Percentiles rank a stretch among this genome's conserved stretches.
phyloP scores from a whole-genome alignment of 2,113 vertebrate species.

The Sylvia atricapilla region DNA sequence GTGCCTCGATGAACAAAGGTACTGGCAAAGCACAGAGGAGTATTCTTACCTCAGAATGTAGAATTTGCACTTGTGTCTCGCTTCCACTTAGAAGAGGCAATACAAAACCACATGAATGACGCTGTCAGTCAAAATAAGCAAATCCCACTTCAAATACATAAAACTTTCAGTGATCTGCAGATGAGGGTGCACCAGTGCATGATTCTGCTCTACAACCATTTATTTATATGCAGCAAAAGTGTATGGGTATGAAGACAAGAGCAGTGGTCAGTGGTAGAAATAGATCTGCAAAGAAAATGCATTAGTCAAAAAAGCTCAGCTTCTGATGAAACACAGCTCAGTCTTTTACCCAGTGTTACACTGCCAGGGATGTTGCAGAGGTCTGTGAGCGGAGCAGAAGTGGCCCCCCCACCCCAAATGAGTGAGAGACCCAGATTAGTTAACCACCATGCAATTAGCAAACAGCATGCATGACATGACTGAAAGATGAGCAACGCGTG shows the following conservation, averaged over 20 bases:
- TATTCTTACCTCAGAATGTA: neutral
- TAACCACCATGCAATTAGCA: neutral
- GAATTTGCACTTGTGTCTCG: neutral
- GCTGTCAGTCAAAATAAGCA: neutral
- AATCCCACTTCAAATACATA: neutral
- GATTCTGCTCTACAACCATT: neutral
- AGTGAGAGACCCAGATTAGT: neutral
- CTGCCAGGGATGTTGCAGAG: neutral
- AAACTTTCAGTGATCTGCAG: neutral
- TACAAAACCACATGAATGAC: neutral
- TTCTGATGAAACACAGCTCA: neutral
- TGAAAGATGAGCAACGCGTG: neutral
- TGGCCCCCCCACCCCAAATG: neutral
- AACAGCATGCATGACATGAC: neutral
- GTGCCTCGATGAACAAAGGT: neutral
- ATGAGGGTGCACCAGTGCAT: neutral
- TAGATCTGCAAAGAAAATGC: neutral
- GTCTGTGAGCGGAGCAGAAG: neutral
- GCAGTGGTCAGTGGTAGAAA: neutral
- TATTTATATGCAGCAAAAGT: neutral
- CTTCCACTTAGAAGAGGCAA: neutral
- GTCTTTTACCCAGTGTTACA: neutral
- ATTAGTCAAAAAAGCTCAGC: neutral
- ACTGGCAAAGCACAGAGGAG: neutral
- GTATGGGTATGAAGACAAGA: neutral